phyloP scores from a whole-genome alignment of 2,797 vertebrate species.

The Gadopsis bispinosus region DNA sequence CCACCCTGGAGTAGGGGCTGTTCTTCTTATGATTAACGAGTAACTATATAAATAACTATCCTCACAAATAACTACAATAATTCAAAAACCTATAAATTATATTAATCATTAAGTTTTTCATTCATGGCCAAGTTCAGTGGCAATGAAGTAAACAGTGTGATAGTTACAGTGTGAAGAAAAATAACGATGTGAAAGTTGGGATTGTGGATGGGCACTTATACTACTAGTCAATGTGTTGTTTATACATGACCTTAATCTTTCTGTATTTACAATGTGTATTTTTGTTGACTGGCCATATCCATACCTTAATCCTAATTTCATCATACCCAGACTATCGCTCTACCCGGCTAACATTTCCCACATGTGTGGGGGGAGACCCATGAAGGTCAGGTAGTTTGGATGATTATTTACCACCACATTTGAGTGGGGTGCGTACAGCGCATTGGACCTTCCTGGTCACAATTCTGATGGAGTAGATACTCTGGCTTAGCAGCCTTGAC shows the following conservation, averaged over 20 bases:
- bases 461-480: not conserved
- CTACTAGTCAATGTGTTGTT: not conserved
- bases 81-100: not conserved
- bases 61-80: not conserved
- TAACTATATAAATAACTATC: not conserved
- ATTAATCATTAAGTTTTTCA: not conserved
- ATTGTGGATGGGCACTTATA: not conserved
- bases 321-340: not conserved
- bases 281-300: not conserved
- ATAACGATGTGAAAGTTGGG: not conserved
- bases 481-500: not conserved
- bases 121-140: not conserved
- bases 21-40: not conserved
- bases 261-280: not conserved
- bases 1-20: not conserved
- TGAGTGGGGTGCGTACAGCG: not conserved
- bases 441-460: not conserved
- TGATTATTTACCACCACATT: slow-evolving; percentile 4
- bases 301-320: not conserved
- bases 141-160: not conserved
- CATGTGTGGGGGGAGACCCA: not conserved
- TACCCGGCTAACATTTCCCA: not conserved
- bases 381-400: not conserved
- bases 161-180: not conserved
- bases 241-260: not conserved